These are phyloP conservation scores for Leptinotarsa rubiginosa DNA, from an alignment of 2,888 invertebrate genomes.

Conservation along the genomic window DNA sequence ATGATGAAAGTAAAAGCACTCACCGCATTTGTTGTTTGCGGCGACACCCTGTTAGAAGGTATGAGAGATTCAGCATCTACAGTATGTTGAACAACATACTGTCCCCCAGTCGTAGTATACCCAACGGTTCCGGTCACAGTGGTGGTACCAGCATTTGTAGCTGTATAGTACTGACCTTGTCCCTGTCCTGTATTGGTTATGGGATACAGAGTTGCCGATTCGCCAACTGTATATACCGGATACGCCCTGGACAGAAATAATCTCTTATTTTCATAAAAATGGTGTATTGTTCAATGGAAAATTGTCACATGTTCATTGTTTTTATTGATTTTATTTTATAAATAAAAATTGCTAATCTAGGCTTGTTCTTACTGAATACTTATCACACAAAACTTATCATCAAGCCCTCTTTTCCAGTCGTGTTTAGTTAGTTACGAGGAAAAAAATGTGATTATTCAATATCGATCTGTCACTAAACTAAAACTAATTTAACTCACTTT, in stretches of 20 bases:
- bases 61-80: constrained; percentile 74
- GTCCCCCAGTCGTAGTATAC: constrained; percentile 66
- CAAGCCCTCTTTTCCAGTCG: too few relatives aligned
- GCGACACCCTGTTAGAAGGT: constrained; percentile 73
- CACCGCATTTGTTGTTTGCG: constrained; percentile 77
- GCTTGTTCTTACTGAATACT: too few relatives aligned
- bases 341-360: too few relatives aligned
- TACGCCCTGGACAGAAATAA: constrained; percentile 71
- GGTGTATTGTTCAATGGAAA: too few relatives aligned
- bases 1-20: constrained; percentile 58
- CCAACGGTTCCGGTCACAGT: constrained; percentile 67
- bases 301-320: too few relatives aligned
- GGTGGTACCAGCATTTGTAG: constrained; percentile 75
- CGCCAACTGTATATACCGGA: constrained; percentile 83
- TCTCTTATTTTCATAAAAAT: not conserved
- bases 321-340: too few relatives aligned
- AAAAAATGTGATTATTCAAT: too few relatives aligned
- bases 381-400: too few relatives aligned
- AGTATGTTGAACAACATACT: constrained; percentile 77
- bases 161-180: constrained; percentile 80
- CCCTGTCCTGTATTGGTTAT: constrained; percentile 62
- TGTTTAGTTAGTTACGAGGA: too few relatives aligned
- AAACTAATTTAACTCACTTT: too few relatives aligned
- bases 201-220: constrained; percentile 70
- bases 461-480: too few relatives aligned